Evolutionary conservation across 2,888 invertebrate species (phyloP).

Genomic region (Lycophotia porphyrea): DNA sequence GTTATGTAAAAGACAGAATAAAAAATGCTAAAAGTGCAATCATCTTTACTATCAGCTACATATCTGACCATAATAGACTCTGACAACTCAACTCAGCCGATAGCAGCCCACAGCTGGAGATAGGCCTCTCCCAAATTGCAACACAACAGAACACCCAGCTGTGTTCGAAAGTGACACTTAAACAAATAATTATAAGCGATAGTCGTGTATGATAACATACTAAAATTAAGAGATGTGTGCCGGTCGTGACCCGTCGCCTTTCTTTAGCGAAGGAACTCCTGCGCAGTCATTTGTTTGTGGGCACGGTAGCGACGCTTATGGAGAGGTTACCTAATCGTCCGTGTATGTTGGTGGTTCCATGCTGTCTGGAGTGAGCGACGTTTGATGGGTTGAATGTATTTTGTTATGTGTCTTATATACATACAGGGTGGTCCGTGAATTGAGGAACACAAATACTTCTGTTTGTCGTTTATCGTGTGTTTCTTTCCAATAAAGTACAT

Average conservation of each 20-base stretch:
- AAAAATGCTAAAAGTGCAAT: background rate
- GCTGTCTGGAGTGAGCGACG: slow-evolving; percentile 31
- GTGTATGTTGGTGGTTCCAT: slow-evolving; percentile 44
- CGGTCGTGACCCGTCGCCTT: slow-evolving; percentile 76
- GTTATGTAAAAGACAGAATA: background rate
- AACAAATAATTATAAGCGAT: slow-evolving; percentile 83
- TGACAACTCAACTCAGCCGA: slow-evolving; percentile 8
- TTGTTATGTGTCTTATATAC: background rate
- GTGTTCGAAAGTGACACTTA: slow-evolving; percentile 71
- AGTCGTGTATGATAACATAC: slow-evolving; percentile 83
- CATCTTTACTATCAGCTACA: background rate
- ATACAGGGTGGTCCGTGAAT: background rate
- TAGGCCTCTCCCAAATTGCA: slow-evolving; percentile 3
- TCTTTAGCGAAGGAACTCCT: slow-evolving; percentile 55
- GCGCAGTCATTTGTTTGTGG: slow-evolving; percentile 66
- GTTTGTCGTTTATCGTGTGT: background rate
- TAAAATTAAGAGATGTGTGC: slow-evolving; percentile 83
- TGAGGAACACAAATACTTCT: background rate
- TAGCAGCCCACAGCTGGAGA: background rate
- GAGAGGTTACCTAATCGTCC: slow-evolving; percentile 46
- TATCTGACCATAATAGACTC: background rate
- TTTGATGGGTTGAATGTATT: background rate
- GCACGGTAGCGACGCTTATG: slow-evolving; percentile 45
- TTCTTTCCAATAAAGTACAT: background rate
- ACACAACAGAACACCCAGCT: slow-evolving; percentile 8